Evolutionary conservation across 2,888 invertebrate genomes (phyloP), one percentile per base, ranked within the genome.

Genomic region (Eurois occulta): DNA sequence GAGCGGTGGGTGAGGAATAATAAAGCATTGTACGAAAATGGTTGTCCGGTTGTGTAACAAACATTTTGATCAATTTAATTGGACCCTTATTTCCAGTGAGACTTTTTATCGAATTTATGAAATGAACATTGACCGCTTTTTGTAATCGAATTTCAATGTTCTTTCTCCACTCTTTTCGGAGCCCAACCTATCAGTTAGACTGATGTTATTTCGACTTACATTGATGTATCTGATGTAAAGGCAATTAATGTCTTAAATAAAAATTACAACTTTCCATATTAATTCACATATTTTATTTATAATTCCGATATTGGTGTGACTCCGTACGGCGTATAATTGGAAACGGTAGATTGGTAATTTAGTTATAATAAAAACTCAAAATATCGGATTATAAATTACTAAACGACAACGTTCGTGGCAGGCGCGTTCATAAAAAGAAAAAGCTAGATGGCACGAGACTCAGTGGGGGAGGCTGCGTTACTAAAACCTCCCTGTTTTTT

Each of bases 151-250:
- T 60, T 21, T n/a, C 10, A 16, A 11, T 48, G 28, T n/a, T n/a
- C 32, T 16, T 67, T 75, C 35, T 28, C 55, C 75, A 46, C 67
- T n/a, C 38, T 71, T 85, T 84, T 78, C 64, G 60, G 4, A 58
- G 75, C 41, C 67, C 64, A 70, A 78, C 67, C 6, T 48, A 65
- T 85, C 86, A 85, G 70, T 85, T 82, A 71, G 71, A 78, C 65
- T 82, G 67, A 65, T 81, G 55, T 81, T 41, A 85, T 75, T 75
- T 62, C 38, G 46, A 84, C 35, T 67, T 67, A 70, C 69, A 68
- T 77, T 72, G 38, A 67, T 72, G 66, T 75, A 72, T 67, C 69
- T 66, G 55, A 80, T 52, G 58, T 62, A 48, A 60, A 64, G 18
- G 52, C 43, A 58, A 48, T 52, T 38, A 24, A 21, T 43, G 58